phyloP scores from a whole-genome alignment of 2,113 vertebrate genomes.

The Casuarius casuarius region DNA sequence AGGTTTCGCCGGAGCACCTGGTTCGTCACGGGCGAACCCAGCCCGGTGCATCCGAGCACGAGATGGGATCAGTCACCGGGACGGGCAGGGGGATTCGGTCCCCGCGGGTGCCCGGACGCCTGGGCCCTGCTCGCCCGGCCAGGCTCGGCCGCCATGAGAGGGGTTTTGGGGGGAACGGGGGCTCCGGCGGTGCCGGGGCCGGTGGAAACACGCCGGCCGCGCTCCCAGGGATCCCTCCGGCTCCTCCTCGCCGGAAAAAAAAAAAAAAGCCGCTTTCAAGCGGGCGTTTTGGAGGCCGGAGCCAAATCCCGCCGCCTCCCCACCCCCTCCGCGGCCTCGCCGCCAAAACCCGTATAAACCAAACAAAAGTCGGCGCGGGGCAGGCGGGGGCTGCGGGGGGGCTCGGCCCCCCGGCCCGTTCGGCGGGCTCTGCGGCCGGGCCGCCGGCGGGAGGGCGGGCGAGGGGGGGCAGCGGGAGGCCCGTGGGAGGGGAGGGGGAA shows the following conservation, averaged over 20 bases:
- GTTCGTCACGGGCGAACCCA: conserved; percentile 16
- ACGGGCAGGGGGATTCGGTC: background rate
- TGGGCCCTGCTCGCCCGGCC: too few relatives aligned
- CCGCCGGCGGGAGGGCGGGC: background rate
- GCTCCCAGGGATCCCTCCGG: background rate
- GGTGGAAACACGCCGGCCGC: too few relatives aligned
- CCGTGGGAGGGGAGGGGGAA: background rate
- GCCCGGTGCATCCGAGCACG: background rate
- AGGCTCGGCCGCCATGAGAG: too few relatives aligned
- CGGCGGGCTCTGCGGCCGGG: background rate
- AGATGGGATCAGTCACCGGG: background rate
- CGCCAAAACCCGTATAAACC: conserved; percentile 45
- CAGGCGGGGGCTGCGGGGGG: background rate
- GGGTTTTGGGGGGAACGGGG: background rate
- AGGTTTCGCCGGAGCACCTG: background rate
- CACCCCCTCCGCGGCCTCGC: conserved; percentile 49
- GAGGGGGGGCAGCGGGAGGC: background rate
- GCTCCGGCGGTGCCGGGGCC: background rate
- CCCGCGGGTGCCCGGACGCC: too few relatives aligned
- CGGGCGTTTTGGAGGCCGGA: background rate
- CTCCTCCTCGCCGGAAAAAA: background rate
- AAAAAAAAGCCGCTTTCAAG: background rate
- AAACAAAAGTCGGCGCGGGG: conserved; percentile 26
- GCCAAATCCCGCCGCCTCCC: background rate
- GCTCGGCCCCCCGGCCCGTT: background rate